Base-by-base conservation (phyloP, 2,797 vertebrate genomes). In the Alfaro cultratus region DNA sequence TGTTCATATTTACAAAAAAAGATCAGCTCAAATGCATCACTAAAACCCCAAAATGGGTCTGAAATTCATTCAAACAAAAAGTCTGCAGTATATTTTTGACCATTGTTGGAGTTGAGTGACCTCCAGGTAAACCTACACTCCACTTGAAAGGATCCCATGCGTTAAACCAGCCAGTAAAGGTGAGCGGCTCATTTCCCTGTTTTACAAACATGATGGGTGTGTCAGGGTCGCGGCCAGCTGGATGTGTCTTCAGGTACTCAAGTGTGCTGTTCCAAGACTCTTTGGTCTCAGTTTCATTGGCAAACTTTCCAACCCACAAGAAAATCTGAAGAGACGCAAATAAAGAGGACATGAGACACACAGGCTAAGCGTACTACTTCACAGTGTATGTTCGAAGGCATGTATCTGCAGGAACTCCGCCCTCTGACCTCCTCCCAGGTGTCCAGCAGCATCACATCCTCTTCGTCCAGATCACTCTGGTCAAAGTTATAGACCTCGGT, bases 61-160 rank as follows among this genome's bases (percentile, higher is more conserved):
- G 41, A 71, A 46, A 46, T 29, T 45, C 13, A 71, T 71, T 26
- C 43, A 9, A 15, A 9, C 1, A 29, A 71, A 29, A 43, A 15
- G 21, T 39, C 18, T 12, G 18, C 0, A 5, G 39, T 45, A 45
- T 4, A 45, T n/a, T 41, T 68, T 11, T 4, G 1, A 9, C 2
- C 46, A 47, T 46, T 49, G 64, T 31, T 55, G 8, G 15, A 39
- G 72, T 76, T 82, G 60, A 80, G 4, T 81, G 18, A 21, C 55
- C 29, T 31, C n/a, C 51, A 29, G 0, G 10, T 60, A 9, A 68
- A 97, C 97, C 97, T 93, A 98, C 97, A 0, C 95, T 98, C 97
- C 97, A 98, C 89, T 97, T 98, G 57, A 97, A 96, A 41, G 97
- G 93, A 84, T 98, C 97, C 97, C 97, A 98, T 0, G 97, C 97